phyloP scores from a whole-genome alignment of 2,797 vertebrate species.

The Esox lucius region DNA sequence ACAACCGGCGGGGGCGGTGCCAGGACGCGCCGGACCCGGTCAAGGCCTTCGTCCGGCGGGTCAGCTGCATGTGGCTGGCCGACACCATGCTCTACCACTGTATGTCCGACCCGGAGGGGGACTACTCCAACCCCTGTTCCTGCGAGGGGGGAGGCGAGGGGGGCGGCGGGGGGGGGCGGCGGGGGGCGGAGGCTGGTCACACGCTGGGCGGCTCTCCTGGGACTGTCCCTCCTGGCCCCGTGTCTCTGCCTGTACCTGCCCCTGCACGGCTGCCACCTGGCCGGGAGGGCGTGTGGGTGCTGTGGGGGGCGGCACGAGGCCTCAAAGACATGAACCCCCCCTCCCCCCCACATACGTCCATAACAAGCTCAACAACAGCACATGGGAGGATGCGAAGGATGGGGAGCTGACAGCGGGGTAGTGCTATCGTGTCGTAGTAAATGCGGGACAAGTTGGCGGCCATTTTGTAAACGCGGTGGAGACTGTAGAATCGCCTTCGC shows the following conservation, averaged over 20 bases:
- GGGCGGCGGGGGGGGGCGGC: constrained; percentile 66
- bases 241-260: constrained; percentile 99
- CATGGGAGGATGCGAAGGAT: not conserved
- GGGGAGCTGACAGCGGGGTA: constrained; percentile 54
- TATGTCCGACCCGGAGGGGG: constrained; percentile 98
- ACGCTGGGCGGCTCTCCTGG: constrained; percentile 95
- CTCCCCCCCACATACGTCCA: constrained; percentile 19
- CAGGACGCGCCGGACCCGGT: constrained; percentile 93
- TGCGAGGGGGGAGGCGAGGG: constrained; percentile 86
- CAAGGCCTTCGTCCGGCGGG: constrained; percentile 85
- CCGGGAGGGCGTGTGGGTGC: constrained; percentile 89
- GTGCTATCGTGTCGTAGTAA: too few species aligned
- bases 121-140: constrained; percentile 96
- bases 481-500: too few species aligned
- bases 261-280: constrained; percentile 92
- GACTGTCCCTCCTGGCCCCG: constrained; percentile 91
- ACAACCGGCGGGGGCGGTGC: constrained; percentile 89
- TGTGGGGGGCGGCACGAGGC: constrained; percentile 96
- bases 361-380: constrained; percentile 61
- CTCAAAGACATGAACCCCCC: constrained; percentile 76
- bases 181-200: constrained; percentile 87
- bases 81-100: constrained; percentile 99
- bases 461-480: too few species aligned
- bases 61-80: constrained; percentile 98
- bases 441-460: too few species aligned